Base-by-base conservation (phyloP, 2,888 invertebrate genomes). In the Lycia hirtaria region DNA sequence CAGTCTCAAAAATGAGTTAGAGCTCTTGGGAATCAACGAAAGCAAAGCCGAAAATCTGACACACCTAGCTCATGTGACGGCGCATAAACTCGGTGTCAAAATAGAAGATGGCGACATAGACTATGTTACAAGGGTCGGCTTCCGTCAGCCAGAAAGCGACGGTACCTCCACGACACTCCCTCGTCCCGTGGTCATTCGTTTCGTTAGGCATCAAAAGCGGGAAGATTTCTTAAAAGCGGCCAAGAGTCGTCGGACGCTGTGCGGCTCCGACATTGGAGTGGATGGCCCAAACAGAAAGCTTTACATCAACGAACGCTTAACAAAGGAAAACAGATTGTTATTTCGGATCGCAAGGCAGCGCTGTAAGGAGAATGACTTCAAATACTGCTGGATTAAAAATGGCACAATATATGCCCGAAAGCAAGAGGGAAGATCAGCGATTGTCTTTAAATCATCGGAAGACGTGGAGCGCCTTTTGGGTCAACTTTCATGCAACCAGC, bases 241-340 rank as follows among this genome's bases (percentile, higher is more conserved):
- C 4, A 40, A 40, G 3, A 24, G 22, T 6, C 14, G 40, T 2
- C 4, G 17, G 14, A 24, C 6, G 6, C 14, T 24, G 14, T 14
- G 7, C 7, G 24, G 22, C 14, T 1, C 12, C 6, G 40, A 40
- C 14, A 5, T 24, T 14, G 40, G 24, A 3, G 14, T 40, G 7
- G 40, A 22, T 12, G 40, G 40, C 24, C 22, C 40, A 14, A 40
- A 14, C 14, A 40, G 12, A 24, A 40, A 24, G 24, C 24, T 40
- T 2, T 37, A 19, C n/a, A 19, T 37, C 5, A 37, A 37, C n/a
- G 37, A 37, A n/a, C 37, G 19, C 10, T 24, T 24, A 0, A 40
- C 40, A 4, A 1, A 38, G n/a, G 38, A 38, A 6, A 38, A 38
- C 10, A 19, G 38, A 4, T 20, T 1, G 1, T 38, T 38, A 38